phyloP scores from a whole-genome alignment of 2,888 invertebrate genomes.

The Dryomyza anilis region DNA sequence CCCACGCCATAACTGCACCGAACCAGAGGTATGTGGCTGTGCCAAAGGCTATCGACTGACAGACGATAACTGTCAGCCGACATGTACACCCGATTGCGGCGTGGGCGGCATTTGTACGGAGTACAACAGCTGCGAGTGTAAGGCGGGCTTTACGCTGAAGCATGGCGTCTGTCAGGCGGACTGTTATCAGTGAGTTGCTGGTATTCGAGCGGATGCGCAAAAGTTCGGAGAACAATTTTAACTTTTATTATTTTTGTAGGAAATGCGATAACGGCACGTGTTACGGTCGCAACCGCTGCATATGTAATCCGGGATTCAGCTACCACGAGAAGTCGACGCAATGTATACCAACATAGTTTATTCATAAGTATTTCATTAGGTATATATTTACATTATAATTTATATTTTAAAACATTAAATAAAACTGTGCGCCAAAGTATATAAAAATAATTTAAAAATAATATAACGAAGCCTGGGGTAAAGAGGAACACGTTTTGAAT shows the following conservation, averaged over 20 bases:
- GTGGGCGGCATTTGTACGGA: constrained; percentile 66
- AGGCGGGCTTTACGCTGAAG: constrained; percentile 62
- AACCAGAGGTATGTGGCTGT: constrained; percentile 61
- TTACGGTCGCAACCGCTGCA: constrained; percentile 56
- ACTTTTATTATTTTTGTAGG: constrained; percentile 37
- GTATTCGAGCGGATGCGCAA: neutral
- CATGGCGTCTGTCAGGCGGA: constrained; percentile 55
- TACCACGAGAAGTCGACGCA: constrained; percentile 54
- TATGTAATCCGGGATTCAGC: constrained; percentile 55
- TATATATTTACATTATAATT: too few species aligned
- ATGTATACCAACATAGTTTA: constrained; percentile 55
- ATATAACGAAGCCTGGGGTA: too few species aligned
- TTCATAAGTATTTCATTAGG: too few species aligned
- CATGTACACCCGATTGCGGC: constrained; percentile 55
- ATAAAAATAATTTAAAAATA: too few species aligned
- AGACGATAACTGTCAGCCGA: constrained; percentile 50
- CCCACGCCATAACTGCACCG: constrained; percentile 53
- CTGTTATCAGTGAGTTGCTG: constrained; percentile 56
- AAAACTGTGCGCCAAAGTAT: too few species aligned
- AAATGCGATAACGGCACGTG: constrained; percentile 57
- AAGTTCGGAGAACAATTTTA: neutral
- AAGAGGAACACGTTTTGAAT: too few species aligned
- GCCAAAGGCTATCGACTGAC: constrained; percentile 57
- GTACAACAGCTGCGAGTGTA: constrained; percentile 67
- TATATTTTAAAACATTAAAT: too few species aligned